Evolutionary conservation across 2,888 invertebrate species (phyloP).

Genomic region (Glyphotaelius pellucidus): DNA sequence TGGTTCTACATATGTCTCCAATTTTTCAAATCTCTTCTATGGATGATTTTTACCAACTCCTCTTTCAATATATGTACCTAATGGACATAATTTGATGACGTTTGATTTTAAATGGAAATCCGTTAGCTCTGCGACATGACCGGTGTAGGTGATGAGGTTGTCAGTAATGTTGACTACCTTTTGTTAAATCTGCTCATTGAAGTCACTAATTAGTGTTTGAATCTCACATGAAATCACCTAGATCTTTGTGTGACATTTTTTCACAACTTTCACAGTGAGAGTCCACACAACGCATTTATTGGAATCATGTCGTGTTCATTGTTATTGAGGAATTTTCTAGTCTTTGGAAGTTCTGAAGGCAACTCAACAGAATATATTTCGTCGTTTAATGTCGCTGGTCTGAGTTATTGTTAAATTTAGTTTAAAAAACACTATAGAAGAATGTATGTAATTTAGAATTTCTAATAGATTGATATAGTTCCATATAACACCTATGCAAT

Average conservation of each 20-base stretch:
- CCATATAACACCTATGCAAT: too few species aligned
- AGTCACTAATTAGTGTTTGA: not conserved
- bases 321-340: not conserved
- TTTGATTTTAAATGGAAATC: not conserved
- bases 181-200: not conserved
- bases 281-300: not conserved
- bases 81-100: not conserved
- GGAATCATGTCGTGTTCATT: not conserved
- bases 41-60: not conserved
- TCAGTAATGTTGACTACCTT: not conserved
- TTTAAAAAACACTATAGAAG: not conserved
- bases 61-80: not conserved
- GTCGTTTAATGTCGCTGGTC: too few species aligned
- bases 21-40: not conserved
- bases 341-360: not conserved
- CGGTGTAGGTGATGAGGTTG: not conserved
- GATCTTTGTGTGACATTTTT: not conserved
- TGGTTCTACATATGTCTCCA: too few species aligned
- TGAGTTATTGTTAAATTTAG: too few species aligned
- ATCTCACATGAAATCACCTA: not conserved
- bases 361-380: not conserved
- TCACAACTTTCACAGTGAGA: not conserved
- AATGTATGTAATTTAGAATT: too few species aligned
- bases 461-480: too few species aligned
- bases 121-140: not conserved